Base-by-base conservation (phyloP, 2,797 vertebrate species). In the Silurus lanzhouensis region DNA sequence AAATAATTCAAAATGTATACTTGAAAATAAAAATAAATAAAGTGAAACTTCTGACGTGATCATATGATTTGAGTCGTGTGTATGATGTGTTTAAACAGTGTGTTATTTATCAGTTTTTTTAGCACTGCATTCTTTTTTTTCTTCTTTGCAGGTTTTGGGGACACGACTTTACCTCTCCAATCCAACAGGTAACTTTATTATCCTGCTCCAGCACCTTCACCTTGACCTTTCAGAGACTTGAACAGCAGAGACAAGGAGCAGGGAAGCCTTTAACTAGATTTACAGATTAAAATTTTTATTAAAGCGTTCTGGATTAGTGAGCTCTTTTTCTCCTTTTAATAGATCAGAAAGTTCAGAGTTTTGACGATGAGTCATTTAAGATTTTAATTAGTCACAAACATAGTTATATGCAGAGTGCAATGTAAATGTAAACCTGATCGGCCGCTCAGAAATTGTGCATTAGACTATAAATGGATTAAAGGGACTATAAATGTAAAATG, bases 151-250 rank as follows among this genome's bases (percentile, higher is more conserved):
- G 85, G 60, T 1, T 84, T 77, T 22, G 82, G 77, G 48, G 85
- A 87, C 68, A 87, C 61, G 17, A 84, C 85, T 12, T 58, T 52
- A 52, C 66, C 85, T 57, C 44, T 57, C n/a, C 76, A 75, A 5
- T 74, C 82, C 68, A 87, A 19, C 82, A 87, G 82, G 85, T 84
- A 52, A n/a, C 22, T 6, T 46, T 14, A 14, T 17, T 12, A 0
- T 77, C 48, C 13, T 55, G 72, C 48, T 17, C 13, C 57, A 1
- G 3, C 44, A 52, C 10, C 5, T 25, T 22, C n/a, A 66, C 61
- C 17, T 14, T 1, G 2, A 57, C 72, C 0, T 25, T 27, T 38
- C 9, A 10, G 7, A 58, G 57, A 58, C 55, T 22, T 2, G 6
- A 55, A 14, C 6, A 6, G 2, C 46, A 25, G 38, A 38, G 1